Conservation (phyloP, 2,888 invertebrate species). For the Erynnis tages region DNA sequence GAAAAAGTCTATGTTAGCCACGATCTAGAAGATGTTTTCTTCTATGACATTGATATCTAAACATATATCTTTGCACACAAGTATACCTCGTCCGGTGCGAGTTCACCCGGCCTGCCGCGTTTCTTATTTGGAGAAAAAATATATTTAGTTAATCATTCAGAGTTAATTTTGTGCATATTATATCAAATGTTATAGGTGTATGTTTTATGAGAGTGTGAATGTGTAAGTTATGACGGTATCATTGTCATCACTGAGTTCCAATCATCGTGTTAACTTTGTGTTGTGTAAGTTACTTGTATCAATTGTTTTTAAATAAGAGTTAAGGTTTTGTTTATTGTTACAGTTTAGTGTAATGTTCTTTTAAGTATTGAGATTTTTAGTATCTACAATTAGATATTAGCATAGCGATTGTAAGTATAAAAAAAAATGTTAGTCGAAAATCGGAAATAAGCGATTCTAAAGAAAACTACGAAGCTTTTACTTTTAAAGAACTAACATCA, state of each 20-base stretch:
- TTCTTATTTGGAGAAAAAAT: constrained; percentile 83
- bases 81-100: constrained; percentile 87
- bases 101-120: constrained; percentile 90
- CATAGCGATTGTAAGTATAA: constrained; percentile 1
- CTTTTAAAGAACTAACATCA: constrained; percentile 44
- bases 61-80: constrained; percentile 74
- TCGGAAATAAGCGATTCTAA: constrained; percentile 59
- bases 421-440: constrained; percentile 49
- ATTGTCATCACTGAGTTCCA: too few species aligned
- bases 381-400: constrained; percentile 14
- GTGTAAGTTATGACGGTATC: constrained; percentile 22
- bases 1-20: constrained; percentile 76
- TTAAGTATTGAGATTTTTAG: constrained; percentile 15
- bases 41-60: constrained; percentile 72
- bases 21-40: constrained; percentile 56
- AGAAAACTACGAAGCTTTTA: constrained; percentile 58
- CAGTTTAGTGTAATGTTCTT: constrained; percentile 19
- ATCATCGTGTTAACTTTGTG: neutral
- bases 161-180: constrained; percentile 68
- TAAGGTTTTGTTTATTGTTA: constrained; percentile 22
- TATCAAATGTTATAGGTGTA: too few species aligned
- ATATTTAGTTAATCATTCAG: constrained; percentile 75
- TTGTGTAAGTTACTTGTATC: neutral
- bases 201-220: constrained; percentile 35
- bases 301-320: constrained; percentile 3